phyloP scores from a whole-genome alignment of 2,888 invertebrate genomes.

The Lobophora halterata region DNA sequence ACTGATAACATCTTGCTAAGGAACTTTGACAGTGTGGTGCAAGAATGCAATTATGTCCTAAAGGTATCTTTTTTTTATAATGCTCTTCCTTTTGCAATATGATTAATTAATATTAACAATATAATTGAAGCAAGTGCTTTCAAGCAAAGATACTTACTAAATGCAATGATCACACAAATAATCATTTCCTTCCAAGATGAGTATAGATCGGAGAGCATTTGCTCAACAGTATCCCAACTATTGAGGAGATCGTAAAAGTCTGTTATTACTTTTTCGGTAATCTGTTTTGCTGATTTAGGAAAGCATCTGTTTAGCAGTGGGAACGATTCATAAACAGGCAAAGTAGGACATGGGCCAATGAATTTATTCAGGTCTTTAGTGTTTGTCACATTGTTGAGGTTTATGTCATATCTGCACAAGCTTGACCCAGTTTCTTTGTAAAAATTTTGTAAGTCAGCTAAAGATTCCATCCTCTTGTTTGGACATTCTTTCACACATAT shows the following conservation, averaged over 20 bases:
- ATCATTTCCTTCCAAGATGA: conserved; percentile 93
- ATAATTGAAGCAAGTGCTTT: no score
- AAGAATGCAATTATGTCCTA: no score
- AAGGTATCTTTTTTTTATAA: no score
- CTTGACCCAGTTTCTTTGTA: conserved; percentile 86
- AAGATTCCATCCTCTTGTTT: conserved; percentile 80
- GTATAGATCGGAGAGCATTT: conserved; percentile 93
- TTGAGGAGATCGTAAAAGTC: conserved; percentile 91
- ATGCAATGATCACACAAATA: conserved; percentile 88
- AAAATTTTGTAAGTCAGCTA: conserved; percentile 86
- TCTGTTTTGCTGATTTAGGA: conserved; percentile 85
- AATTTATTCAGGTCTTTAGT: conserved; percentile 66
- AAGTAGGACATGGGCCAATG: conserved; percentile 88
- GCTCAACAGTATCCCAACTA: conserved; percentile 93
- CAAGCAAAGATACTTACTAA: conserved; percentile 89
- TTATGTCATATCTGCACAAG: conserved; percentile 88
- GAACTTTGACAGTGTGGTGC: no score
- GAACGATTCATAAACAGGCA: conserved; percentile 89
- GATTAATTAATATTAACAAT: no score
- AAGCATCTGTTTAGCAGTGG: conserved; percentile 94
- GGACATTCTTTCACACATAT: conserved; percentile 96
- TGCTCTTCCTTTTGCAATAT: no score
- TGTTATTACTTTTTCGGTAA: conserved; percentile 82
- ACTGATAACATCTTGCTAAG: no score
- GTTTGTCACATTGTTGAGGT: conserved; percentile 74